These are phyloP conservation scores for Drosophila diplacantha DNA, from an alignment of 2,888 invertebrate genomes.

Conservation along the genomic window DNA sequence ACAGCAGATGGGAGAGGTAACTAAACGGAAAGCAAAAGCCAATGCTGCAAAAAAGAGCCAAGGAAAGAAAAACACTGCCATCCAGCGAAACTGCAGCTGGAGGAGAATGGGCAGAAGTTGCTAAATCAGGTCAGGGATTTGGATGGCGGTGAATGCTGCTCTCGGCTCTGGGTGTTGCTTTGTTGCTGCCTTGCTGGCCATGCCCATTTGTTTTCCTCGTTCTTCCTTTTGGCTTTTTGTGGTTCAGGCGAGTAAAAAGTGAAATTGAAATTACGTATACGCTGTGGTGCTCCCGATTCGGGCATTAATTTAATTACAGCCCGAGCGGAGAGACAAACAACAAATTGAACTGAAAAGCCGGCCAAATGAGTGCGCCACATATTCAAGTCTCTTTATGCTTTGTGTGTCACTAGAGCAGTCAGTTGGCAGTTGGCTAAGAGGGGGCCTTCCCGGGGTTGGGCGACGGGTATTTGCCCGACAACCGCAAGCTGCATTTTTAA, in stretches of 20 bases:
- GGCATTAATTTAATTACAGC: conserved; percentile 63
- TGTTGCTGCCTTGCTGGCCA: conserved; percentile 17
- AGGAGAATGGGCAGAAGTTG: conserved; percentile 30
- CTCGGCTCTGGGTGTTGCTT: conserved; percentile 27
- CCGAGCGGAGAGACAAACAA: conserved; percentile 29
- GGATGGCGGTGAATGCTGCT: conserved; percentile 34
- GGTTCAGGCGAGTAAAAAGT: conserved; percentile 30
- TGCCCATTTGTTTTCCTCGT: conserved; percentile 20
- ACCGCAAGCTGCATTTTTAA: conserved; percentile 72
- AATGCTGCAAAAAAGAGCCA: conserved; percentile 44
- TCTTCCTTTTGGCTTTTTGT: conserved; percentile 20
- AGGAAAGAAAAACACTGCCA: conserved; percentile 20
- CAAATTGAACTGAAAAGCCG: conserved; percentile 49
- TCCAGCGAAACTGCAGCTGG: conserved; percentile 34
- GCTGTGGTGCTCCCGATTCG: conserved; percentile 49
- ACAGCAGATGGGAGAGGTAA: conserved; percentile 49
- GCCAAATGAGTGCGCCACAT: conserved; percentile 44
- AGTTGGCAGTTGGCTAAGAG: conserved; percentile 28
- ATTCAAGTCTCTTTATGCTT: conserved; percentile 50
- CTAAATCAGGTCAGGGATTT: conserved; percentile 69
- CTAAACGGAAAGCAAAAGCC: conserved; percentile 62
- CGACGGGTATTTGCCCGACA: conserved; percentile 51
- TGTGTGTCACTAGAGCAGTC: conserved; percentile 67
- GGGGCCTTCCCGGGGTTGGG: conserved; percentile 1
- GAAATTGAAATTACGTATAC: conserved; percentile 57